A percentile compares a stretch with the other conserved stretches of the same genome.
Conservation (phyloP, 1,140 invertebrate genomes). For the Platorchestia sp. region DNA sequence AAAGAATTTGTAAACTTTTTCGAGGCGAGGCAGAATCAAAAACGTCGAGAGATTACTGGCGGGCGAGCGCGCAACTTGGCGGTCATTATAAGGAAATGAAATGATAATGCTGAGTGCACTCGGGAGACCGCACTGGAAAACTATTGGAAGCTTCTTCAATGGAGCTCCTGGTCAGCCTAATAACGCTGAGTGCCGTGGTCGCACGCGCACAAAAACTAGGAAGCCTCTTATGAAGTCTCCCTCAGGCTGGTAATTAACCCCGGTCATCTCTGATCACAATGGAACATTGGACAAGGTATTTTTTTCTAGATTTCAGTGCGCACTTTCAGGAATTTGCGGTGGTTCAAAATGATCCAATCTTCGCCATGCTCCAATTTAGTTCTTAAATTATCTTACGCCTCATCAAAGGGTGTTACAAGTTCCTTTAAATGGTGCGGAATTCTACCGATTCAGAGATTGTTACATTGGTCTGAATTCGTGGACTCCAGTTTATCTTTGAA, state of each 20-base stretch:
- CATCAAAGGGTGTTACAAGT: neutral
- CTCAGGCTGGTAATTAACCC: neutral
- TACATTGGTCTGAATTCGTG: neutral
- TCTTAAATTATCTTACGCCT: neutral
- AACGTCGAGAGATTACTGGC: neutral
- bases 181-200: neutral
- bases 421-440: neutral
- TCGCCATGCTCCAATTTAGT: neutral
- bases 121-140: neutral
- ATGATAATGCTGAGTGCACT: slow-evolving; percentile 5
- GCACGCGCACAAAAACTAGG: slow-evolving; percentile 13
- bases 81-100: neutral
- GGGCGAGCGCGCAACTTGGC: neutral
- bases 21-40: neutral
- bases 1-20: neutral
- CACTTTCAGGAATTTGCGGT: neutral
- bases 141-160: neutral
- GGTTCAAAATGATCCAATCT: neutral
- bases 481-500: neutral
- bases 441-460: neutral
- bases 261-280: neutral
- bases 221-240: neutral
- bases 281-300: neutral
- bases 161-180: neutral
- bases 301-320: neutral